Percentiles rank a stretch among this genome's conserved stretches.
Evolutionary conservation across 2,888 invertebrate species (phyloP).

Genomic region (Troides oblongomaculatus): DNA sequence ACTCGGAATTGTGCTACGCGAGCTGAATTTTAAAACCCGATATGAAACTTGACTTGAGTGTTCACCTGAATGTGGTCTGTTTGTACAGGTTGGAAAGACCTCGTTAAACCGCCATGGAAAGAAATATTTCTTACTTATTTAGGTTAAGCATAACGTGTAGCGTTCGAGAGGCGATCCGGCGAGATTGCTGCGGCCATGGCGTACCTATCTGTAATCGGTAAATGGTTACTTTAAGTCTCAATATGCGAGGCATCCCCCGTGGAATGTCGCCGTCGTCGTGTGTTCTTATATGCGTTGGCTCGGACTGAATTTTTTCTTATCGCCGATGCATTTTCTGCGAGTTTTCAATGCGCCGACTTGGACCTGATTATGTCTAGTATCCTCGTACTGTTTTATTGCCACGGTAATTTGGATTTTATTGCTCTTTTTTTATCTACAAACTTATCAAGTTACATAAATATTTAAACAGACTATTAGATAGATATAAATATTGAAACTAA

Average conservation of each 20-base stretch:
- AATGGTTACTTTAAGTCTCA: constrained; percentile 78
- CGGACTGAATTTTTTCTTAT: constrained; percentile 79
- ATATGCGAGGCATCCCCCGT: constrained; percentile 72
- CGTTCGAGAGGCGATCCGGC: constrained; percentile 72
- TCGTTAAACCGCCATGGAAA: constrained; percentile 58
- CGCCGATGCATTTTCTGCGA: constrained; percentile 77
- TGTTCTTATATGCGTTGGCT: constrained; percentile 72
- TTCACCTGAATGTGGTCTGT: constrained; percentile 15
- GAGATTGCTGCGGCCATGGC: constrained; percentile 77
- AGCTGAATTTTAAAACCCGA: constrained; percentile 30
- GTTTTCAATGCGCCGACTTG: constrained; percentile 67
- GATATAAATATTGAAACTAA: neutral
- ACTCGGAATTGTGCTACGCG: constrained; percentile 25
- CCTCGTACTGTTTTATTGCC: constrained; percentile 41
- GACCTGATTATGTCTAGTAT: constrained; percentile 48
- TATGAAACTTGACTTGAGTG: constrained; percentile 26
- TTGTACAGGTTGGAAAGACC: constrained; percentile 18
- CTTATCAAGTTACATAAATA: neutral
- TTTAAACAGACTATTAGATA: neutral
- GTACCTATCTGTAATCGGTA: constrained; percentile 77
- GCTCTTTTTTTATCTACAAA: neutral
- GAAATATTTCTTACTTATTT: constrained; percentile 73
- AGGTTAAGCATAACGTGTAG: constrained; percentile 74
- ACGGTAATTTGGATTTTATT: constrained; percentile 24
- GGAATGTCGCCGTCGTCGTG: constrained; percentile 76